phyloP scores from a whole-genome alignment of 1,140 invertebrate species.

The Amphibalanus amphitrite region DNA sequence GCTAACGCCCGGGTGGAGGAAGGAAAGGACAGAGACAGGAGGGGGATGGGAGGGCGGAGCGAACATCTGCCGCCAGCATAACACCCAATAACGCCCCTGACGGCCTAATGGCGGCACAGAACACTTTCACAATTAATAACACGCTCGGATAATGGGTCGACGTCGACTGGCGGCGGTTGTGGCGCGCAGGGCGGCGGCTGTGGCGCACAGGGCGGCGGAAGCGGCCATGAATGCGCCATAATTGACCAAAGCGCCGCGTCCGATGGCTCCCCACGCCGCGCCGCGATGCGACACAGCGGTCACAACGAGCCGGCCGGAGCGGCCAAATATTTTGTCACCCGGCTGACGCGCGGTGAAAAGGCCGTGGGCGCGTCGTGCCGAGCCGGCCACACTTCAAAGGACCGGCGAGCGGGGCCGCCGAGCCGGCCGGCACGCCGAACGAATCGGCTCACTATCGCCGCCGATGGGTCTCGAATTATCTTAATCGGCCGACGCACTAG shows the following conservation, averaged over 20 bases:
- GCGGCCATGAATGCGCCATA: background rate
- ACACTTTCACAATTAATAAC: background rate
- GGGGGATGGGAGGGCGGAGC: too few relatives aligned
- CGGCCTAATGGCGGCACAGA: background rate
- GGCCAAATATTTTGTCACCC: background rate
- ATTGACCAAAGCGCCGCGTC: background rate
- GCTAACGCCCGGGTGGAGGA: too few relatives aligned
- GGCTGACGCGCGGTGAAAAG: background rate
- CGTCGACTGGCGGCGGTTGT: too few relatives aligned
- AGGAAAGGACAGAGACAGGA: too few relatives aligned
- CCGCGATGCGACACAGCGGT: too few relatives aligned
- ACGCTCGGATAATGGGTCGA: background rate
- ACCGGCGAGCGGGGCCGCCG: too few relatives aligned
- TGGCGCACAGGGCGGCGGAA: background rate
- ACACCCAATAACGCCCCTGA: background rate
- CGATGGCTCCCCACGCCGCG: too few relatives aligned
- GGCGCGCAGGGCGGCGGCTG: too few relatives aligned
- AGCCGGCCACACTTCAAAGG: background rate
- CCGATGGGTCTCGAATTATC: background rate
- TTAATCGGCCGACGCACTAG: background rate
- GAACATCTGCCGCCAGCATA: background rate
- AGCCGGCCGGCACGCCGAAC: background rate
- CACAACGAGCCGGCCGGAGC: background rate
- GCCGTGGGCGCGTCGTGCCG: too few relatives aligned
- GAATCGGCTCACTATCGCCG: background rate